Evolutionary conservation across 2,888 invertebrate species (phyloP), one percentile per base, ranked within the genome.

Genomic region (Monochamus alternatus): DNA sequence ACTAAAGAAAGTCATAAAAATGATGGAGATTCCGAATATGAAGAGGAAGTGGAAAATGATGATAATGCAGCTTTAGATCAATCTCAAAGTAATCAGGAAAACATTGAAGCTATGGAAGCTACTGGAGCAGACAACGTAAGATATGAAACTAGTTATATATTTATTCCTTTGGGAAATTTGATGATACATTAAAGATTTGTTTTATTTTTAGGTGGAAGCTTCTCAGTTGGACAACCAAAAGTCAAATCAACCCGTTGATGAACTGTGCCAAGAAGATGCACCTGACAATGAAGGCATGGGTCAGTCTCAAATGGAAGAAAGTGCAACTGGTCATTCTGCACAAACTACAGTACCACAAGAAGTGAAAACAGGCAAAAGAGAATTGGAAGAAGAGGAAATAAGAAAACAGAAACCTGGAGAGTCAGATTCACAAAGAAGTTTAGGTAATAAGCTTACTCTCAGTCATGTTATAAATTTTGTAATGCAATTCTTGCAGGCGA

Each of bases 381-480:
- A 87, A 73, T 81, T 84, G 68, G 80, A 86, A 78, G 87, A 90
- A 63, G 88, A 90, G 73, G 87, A 87, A 75, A 89, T 92, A 80
- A 91, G 92, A 81, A 92, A 94, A 80, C 93, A 94, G 72, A 94
- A 93, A 83, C 95, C 95, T 0, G 95, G 96, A 0, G 91, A 92
- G 78, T 93, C 94, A 0, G 94, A 96, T 81, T 93, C 94, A 59
- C 92, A 95, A 82, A 90, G 95, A 70, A 94, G 93, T 8, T 89
- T 97, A 74, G 88, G 85, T 81, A 80, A 81, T 30, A 65, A 10
- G n/a, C 14, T 60, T 12, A 12, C 3, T 60, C 30, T 60, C 31
- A 22, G 32, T 47, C 44, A 52, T 10, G 22, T 22, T 59, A n/a
- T 58, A 51, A 7, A 51, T 12, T 32, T 32, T 66, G 8, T 38